These are phyloP conservation scores for Epinephelus lanceolatus DNA, from an alignment of 2,113 vertebrate genomes.

Conservation along the genomic window DNA sequence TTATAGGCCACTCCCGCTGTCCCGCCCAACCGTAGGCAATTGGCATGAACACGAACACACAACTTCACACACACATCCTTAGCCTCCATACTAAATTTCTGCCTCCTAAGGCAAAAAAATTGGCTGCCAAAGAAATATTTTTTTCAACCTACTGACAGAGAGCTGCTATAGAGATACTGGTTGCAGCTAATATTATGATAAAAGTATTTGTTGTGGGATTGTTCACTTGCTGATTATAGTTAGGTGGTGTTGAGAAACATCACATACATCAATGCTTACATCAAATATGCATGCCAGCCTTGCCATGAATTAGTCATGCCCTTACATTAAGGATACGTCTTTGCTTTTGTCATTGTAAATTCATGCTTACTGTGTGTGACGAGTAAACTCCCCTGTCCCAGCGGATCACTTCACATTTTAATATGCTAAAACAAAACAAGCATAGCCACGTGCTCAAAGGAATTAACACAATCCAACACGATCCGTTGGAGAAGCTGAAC, in stretches of 20 bases:
- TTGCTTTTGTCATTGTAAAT: slow-evolving; percentile 53
- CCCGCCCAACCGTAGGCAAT: no score
- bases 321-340: slow-evolving; percentile 55
- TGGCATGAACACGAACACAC: no score
- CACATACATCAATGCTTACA: slow-evolving; percentile 2
- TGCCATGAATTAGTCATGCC: slow-evolving; percentile 63
- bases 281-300: slow-evolving; percentile 52
- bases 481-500: slow-evolving; percentile 30
- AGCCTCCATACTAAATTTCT: no score
- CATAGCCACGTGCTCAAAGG: slow-evolving; percentile 9
- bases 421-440: slow-evolving; percentile 31
- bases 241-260: background rate
- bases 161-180: no score
- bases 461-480: slow-evolving; percentile 27
- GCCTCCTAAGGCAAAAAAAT: no score
- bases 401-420: slow-evolving; percentile 32
- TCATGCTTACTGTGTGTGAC: slow-evolving; percentile 45
- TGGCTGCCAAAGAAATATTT: no score
- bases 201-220: slow-evolving; percentile 14
- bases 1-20: no score
- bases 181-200: background rate
- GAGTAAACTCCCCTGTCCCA: slow-evolving; percentile 30
- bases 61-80: no score
- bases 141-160: no score
- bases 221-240: background rate